A percentile compares a stretch with the other conserved stretches of the same genome.
Conservation (phyloP, 2,888 invertebrate genomes). For the Tipula helvola region DNA sequence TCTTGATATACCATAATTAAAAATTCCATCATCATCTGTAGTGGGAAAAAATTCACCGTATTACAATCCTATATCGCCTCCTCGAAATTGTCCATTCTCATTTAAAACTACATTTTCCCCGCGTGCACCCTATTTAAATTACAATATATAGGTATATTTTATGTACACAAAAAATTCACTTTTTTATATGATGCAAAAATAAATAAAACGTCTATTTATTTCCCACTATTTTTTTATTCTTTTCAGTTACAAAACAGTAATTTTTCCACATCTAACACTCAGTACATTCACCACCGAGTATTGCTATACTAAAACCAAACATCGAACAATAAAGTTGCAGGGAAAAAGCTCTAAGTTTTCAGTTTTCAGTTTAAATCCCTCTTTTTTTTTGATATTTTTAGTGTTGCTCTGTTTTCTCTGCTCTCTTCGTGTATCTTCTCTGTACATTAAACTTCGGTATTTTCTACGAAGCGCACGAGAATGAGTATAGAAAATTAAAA, state of each 20-base stretch:
- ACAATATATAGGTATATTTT: not conserved
- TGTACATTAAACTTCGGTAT: not conserved
- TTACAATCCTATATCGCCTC: not conserved
- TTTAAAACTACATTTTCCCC: not conserved
- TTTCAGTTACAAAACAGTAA: not conserved
- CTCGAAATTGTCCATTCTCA: not conserved
- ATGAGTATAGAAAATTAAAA: not conserved
- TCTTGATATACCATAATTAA: not conserved
- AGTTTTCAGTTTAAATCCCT: not conserved
- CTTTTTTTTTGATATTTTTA: not conserved
- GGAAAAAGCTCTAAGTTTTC: conserved; percentile 4
- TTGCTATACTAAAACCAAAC: not conserved
- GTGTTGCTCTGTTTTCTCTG: not conserved
- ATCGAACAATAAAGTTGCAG: not conserved
- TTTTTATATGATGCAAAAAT: not conserved
- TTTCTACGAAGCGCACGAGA: not conserved
- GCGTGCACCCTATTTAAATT: not conserved
- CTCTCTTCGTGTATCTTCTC: not conserved
- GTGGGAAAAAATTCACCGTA: not conserved
- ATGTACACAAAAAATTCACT: not conserved
- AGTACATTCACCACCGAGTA: not conserved
- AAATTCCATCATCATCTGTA: not conserved
- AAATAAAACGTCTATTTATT: not conserved
- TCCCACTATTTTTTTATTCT: not conserved
- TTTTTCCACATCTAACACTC: not conserved